These are phyloP conservation scores for Drosophila mercatorum DNA, from an alignment of 2,888 invertebrate genomes.

Conservation along the genomic window DNA sequence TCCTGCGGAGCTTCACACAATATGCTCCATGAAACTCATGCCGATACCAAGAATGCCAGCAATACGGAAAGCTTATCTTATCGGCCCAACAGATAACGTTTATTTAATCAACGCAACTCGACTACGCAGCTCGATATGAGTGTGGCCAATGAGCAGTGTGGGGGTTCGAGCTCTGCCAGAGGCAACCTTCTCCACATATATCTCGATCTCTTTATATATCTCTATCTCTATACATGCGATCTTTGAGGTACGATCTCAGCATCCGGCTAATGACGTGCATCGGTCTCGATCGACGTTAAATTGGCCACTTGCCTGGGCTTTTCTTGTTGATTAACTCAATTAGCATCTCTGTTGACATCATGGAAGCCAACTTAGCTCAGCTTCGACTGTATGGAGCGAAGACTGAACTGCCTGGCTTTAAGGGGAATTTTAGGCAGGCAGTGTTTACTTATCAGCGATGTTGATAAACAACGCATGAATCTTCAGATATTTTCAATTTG, in stretches of 20 bases:
- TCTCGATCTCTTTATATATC: no score
- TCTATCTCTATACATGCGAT: neutral
- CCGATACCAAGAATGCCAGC: slow-evolving; percentile 31
- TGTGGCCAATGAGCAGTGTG: neutral
- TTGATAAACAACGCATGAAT: slow-evolving; percentile 51
- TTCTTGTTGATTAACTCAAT: slow-evolving; percentile 46
- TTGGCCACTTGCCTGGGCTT: neutral
- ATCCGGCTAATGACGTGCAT: slow-evolving; percentile 16
- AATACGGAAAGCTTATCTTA: slow-evolving; percentile 53
- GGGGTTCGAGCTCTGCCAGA: neutral
- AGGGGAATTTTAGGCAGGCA: slow-evolving; percentile 27
- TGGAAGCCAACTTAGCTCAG: slow-evolving; percentile 44
- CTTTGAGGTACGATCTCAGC: neutral
- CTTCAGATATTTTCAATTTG: slow-evolving; percentile 44
- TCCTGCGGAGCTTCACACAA: neutral
- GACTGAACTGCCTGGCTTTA: neutral
- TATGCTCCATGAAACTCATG: slow-evolving; percentile 27
- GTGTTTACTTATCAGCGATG: slow-evolving; percentile 65
- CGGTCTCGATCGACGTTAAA: slow-evolving; percentile 3
- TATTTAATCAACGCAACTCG: slow-evolving; percentile 65
- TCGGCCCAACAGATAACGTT: slow-evolving; percentile 55
- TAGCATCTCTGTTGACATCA: slow-evolving; percentile 70
- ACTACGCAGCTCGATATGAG: neutral
- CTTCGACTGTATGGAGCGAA: neutral
- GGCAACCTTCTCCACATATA: no score